Base-by-base conservation (phyloP, 2,113 vertebrate genomes). In the Eublepharis macularius region DNA sequence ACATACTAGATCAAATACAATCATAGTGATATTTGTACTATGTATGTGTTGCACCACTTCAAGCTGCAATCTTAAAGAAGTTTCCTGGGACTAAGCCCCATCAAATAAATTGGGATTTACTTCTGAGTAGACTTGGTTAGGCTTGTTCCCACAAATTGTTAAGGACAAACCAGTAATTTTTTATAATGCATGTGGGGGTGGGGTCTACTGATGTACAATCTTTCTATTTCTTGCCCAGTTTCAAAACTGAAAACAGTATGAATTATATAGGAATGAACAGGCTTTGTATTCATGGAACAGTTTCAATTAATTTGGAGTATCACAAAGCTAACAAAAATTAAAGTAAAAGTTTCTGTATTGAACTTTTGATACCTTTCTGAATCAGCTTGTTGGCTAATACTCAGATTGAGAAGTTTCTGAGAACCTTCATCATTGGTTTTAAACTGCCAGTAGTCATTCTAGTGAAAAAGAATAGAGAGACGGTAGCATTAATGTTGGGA, bases 361-460 rank as follows among this genome's bases (percentile, higher is more conserved):
- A 63, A 29, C 26, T 63, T 26, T 47, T 43, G 24, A 88, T 96
- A 97, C 96, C 95, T 96, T 91, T 96, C 95, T 85, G 87, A 82
- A 68, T 96, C 95, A 47, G 91, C 63, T 19, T 36, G 34, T 7
- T 84, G 91, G 32, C 81, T 73, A 32, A 51, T 11, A 43, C 85
- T 43, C 80, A 90, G 54, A 21, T 81, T 84, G 74, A 86, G 65
- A 29, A 2, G 17, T 34, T 84, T 86, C 49, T 85, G 49, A 34
- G 41, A 21, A 4, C 2, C 77, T 83, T 92, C 54, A 0, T 24
- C 86, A 86, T 85, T 92, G 49, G 4, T 87, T 82, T 83, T 86
- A 68, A 82, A 26, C 32, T 75, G 36, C 66, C 88, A 87, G 39
- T 54, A 80, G 19, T 83, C 85, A 90, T 77, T 90, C 95, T 97